Evolutionary conservation across 1,140 invertebrate genomes (phyloP).

Genomic region (Rhopalosiphum padi): DNA sequence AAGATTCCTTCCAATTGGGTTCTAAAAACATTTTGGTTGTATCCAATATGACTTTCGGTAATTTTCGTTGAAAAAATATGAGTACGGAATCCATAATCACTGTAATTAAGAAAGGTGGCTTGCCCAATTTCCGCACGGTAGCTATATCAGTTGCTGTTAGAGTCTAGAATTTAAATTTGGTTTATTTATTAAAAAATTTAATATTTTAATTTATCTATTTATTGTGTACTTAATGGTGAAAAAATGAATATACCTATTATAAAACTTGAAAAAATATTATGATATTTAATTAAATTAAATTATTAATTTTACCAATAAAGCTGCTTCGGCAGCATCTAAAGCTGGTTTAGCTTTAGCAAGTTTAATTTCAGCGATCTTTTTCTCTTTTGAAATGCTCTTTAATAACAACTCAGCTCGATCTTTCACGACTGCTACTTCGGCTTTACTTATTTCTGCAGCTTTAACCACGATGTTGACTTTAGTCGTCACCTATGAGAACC

Average conservation of each 20-base stretch:
- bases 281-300: background rate
- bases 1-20: conserved; percentile 92
- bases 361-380: conserved; percentile 89
- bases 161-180: conserved; percentile 71
- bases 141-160: conserved; percentile 97
- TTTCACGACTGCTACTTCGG: conserved; percentile 84
- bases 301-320: conserved; percentile 68
- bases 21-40: conserved; percentile 84
- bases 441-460: conserved; percentile 94
- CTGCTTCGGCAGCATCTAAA: conserved; percentile 91
- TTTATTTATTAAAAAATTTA: no score
- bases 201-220: background rate
- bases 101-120: conserved; percentile 96
- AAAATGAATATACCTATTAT: background rate
- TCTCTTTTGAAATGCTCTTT: conserved; percentile 88
- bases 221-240: background rate
- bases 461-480: conserved; percentile 92
- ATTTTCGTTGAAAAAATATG: conserved; percentile 88
- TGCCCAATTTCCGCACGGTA: conserved; percentile 90
- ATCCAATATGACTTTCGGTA: conserved; percentile 82
- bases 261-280: background rate
- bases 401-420: conserved; percentile 93
- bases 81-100: conserved; percentile 97
- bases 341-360: conserved; percentile 90
- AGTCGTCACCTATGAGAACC: conserved; percentile 68